Evolutionary conservation across 2,888 invertebrate species (phyloP).

Genomic region (Nephrocerus scutellatus): DNA sequence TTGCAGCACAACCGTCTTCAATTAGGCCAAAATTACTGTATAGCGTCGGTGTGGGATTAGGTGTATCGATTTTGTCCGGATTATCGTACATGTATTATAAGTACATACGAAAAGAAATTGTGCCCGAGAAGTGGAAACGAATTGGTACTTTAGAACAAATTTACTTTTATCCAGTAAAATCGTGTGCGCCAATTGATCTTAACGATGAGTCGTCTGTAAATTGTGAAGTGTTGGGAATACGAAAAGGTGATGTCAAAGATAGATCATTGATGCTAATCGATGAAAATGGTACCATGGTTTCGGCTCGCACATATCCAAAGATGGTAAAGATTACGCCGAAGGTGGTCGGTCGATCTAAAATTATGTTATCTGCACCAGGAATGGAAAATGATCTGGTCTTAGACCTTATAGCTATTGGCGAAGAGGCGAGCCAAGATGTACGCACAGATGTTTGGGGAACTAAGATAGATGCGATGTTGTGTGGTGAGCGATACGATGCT

Average conservation of each 20-base stretch:
- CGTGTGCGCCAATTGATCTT: slow-evolving; percentile 32
- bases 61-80: slow-evolving; percentile 28
- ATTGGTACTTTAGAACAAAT: slow-evolving; percentile 35
- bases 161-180: slow-evolving; percentile 39
- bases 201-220: slow-evolving; percentile 23
- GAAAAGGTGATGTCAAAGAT: slow-evolving; percentile 31
- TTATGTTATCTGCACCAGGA: slow-evolving; percentile 52
- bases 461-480: slow-evolving; percentile 58
- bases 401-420: slow-evolving; percentile 43
- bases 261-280: slow-evolving; percentile 41
- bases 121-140: slow-evolving; percentile 40
- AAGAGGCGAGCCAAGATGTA: slow-evolving; percentile 29
- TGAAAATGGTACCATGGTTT: slow-evolving; percentile 33
- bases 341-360: slow-evolving; percentile 42
- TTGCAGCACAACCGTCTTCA: no score
- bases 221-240: slow-evolving; percentile 37
- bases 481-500: slow-evolving; percentile 62
- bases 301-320: slow-evolving; percentile 39
- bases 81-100: slow-evolving; percentile 31
- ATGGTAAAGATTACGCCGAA: slow-evolving; percentile 33
- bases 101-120: slow-evolving; percentile 29
- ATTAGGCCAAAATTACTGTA: no score
- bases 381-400: slow-evolving; percentile 50
- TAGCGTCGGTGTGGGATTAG: slow-evolving; percentile 28
- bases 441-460: slow-evolving; percentile 54